Evolutionary conservation across 2,888 invertebrate genomes (phyloP), one percentile per base, ranked within the genome.

Genomic region (Volucella bombylans): DNA sequence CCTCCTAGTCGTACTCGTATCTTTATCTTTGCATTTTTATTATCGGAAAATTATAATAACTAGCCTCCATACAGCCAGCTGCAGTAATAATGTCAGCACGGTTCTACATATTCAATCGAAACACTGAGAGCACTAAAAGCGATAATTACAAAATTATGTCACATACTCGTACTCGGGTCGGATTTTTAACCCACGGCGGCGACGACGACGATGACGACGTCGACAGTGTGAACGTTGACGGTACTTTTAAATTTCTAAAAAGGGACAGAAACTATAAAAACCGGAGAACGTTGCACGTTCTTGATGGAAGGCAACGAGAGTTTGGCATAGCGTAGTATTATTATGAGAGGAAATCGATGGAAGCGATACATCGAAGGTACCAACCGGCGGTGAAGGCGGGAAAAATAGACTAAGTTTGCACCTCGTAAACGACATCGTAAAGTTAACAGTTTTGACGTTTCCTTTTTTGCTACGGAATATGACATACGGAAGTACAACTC

Each of bases 381-480:
- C 31, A 31, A 31, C 31, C 31, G 31, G 6, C 4, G 31, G 31
- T 62, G 54, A 14, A 18, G 49, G 68, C 39, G 23, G 62, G 59
- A 73, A 68, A 62, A 62, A 39, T 77, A 69, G 61, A 69, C 61
- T 77, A 55, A 69, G 69, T 69, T 77, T 62, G 69, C 77, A 77
- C 77, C 77, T 77, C 68, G 55, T 77, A 77, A 77, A 62, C 47
- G 54, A 69, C 61, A 62, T 62, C 62, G 77, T 77, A 62, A 77
- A 62, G 15, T 62, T 69, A 52, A 69, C 68, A 62, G 52, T 62
- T 68, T 50, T 52, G 55, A 54, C 68, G 59, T 54, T 77, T 68
- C 47, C 61, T 11, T 31, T 41, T 77, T 45, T 59, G 68, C 59
- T 50, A 47, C 45, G 6, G 43, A 41, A 59, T 62, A 23, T 49